phyloP scores from a whole-genome alignment of 2,888 invertebrate species.

The Frankliniella fusca region DNA sequence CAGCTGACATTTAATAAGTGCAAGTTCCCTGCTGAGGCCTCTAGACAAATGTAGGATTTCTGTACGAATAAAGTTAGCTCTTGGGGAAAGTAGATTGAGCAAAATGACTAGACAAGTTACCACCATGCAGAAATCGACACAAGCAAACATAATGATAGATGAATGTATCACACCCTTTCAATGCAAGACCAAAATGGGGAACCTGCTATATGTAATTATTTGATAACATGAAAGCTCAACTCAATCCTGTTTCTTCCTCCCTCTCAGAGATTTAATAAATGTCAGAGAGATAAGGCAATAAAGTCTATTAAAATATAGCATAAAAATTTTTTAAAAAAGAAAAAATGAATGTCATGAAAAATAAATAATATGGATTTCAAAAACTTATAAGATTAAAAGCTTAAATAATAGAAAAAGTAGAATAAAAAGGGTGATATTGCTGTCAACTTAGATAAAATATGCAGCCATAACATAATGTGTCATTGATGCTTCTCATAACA shows the following conservation, averaged over 20 bases:
- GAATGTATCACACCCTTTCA: not conserved
- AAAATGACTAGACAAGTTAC: constrained; percentile 23
- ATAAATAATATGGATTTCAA: not conserved
- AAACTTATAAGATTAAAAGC: not conserved
- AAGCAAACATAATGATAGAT: not conserved
- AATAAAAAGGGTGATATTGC: not conserved
- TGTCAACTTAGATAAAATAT: not conserved
- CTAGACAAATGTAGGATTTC: not conserved
- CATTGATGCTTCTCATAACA: not conserved
- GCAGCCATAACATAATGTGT: not conserved
- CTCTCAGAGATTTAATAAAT: not conserved
- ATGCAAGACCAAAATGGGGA: not conserved
- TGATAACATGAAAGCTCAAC: not conserved
- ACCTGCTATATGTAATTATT: not conserved
- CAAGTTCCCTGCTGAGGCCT: no score
- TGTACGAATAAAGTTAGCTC: not conserved
- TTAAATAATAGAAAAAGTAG: not conserved
- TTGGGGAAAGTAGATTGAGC: not conserved
- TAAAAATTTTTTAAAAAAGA: not conserved
- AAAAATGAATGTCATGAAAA: constrained; percentile 16
- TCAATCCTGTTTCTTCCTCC: not conserved
- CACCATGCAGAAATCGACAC: constrained; percentile 8
- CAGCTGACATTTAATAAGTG: no score
- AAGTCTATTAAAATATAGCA: not conserved
- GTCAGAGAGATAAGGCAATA: no score